Base-by-base conservation (phyloP, 2,797 vertebrate genomes). In the Pelochelys cantorii region DNA sequence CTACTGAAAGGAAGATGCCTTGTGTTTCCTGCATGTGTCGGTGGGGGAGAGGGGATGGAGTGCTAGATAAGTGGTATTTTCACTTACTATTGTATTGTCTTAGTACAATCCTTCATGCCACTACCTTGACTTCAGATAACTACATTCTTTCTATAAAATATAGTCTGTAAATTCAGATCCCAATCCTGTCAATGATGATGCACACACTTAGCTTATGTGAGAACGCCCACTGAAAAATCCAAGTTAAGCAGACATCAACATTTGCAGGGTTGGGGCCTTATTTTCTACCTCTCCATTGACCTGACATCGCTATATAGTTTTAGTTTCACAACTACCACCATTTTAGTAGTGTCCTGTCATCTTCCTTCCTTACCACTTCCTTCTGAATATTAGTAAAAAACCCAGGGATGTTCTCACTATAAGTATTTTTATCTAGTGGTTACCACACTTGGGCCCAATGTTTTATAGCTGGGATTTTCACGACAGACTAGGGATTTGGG, bases 31-130 rank as follows among this genome's bases (percentile, higher is more conserved):
- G 18, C 2, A 0, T 20, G 65, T 18, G 62, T 34, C 12, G 3
- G 14, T 4, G n/a, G 4, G 18, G 1, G 15, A 4, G 31, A 6
- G 3, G 57, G 23, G 23, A 11, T 1, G 1, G 15, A 65, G 8
- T 9, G 18, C 17, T 22, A 34, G 18, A 68, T 4, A 34, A 68
- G n/a, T 18, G n/a, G 65, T 68, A 34, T 68, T 34, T 34, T 68
- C n/a, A 68, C n/a, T 34, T 68, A 68, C 34, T 71, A 71, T 23
- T 71, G 12, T 77, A 23, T 17, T 52, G 74, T 52, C 42, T 48
- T 77, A 27, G 25, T 27, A 77, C 25, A 77, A 52, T 77, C 42
- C 42, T 27, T 77, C 15, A 6, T 12, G 42, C 48, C 48, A 17
- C 42, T 52, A 29, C 42, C 23, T 29, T 52, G 27, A 77, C 15